Evolutionary conservation across 2,888 invertebrate species (phyloP).

Genomic region (Scotopteryx bipunctaria): DNA sequence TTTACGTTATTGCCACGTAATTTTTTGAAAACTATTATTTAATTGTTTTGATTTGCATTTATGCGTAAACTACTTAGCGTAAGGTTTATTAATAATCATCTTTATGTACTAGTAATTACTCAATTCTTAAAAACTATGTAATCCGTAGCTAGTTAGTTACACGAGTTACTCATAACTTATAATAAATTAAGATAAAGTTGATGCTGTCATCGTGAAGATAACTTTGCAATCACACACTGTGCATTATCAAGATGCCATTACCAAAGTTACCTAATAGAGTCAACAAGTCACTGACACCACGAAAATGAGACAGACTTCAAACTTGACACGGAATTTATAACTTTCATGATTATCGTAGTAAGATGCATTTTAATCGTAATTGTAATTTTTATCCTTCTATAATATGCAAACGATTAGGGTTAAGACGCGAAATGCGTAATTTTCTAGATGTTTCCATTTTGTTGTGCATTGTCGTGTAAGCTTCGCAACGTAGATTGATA

Average conservation of each 20-base stretch:
- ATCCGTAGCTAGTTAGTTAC: constrained; percentile 72
- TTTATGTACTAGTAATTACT: constrained; percentile 70
- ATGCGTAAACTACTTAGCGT: constrained; percentile 68
- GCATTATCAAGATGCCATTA: constrained; percentile 44
- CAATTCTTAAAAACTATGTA: constrained; percentile 75
- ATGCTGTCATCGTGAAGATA: constrained; percentile 52
- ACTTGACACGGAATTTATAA: constrained; percentile 55
- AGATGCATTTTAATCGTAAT: constrained; percentile 78
- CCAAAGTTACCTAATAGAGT: constrained; percentile 55
- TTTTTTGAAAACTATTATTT: constrained; percentile 41
- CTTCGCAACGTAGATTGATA: constrained; percentile 76
- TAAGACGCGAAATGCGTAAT: constrained; percentile 70
- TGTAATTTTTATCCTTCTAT: constrained; percentile 76
- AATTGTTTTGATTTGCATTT: constrained; percentile 71
- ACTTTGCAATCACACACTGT: constrained; percentile 42
- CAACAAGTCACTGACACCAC: constrained; percentile 17
- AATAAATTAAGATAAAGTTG: constrained; percentile 52
- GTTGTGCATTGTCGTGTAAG: constrained; percentile 77
- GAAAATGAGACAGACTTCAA: constrained; percentile 30
- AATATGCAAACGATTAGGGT: constrained; percentile 69
- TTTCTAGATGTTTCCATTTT: constrained; percentile 76
- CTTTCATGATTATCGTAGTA: constrained; percentile 71
- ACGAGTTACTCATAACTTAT: constrained; percentile 56
- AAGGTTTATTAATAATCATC: constrained; percentile 58
- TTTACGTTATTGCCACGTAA: constrained; percentile 67